Evolutionary conservation across 2,797 vertebrate genomes (phyloP), one percentile per base, ranked within the genome.

Genomic region (Rhinoraja longicauda): DNA sequence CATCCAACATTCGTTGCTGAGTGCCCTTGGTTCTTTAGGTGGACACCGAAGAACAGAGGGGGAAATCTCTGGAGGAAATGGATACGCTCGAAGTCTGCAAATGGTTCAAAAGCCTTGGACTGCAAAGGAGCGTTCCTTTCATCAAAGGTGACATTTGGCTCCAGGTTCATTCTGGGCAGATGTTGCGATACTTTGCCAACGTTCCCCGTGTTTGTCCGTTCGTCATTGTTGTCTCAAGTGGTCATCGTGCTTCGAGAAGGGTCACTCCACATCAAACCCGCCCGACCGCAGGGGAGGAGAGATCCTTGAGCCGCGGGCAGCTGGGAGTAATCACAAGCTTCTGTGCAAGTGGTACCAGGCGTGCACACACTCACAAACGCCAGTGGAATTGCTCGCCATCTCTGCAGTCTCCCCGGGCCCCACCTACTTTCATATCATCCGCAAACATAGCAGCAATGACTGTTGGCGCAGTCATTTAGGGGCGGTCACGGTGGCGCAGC

Each of bases 51-150:
- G 93, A 94, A 93, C 94, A 93, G 84, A 94, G 84, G 94, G 94
- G 94, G 95, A 97, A 96, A 95, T 94, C 94, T 94, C 95, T 97
- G 19, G 94, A 94, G 94, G 96, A 96, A 94, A 93, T 97, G 93
- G 96, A 95, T 96, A 96, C 94, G 92, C 96, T 96, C 92, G 95
- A 96, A 93, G 94, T 97, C 94, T 98, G 96, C 95, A 96, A 95
- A 93, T 97, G 96, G 96, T 97, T 97, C 95, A 94, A 94, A 93
- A 95, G 93, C 93, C 96, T 96, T 93, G 96, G 96, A 93, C 94
- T 96, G 72, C 93, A 96, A 93, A 97, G 96, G 95, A 97, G 96
- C 94, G 95, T 96, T 91, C 95, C 96, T 94, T 95, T 95, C 95
- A 96, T 97, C 94, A 96, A 94, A 95, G 96, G 97, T 97, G 95